Conservation (phyloP, 2,797 vertebrate genomes). For the Anguilla marmorata region DNA sequence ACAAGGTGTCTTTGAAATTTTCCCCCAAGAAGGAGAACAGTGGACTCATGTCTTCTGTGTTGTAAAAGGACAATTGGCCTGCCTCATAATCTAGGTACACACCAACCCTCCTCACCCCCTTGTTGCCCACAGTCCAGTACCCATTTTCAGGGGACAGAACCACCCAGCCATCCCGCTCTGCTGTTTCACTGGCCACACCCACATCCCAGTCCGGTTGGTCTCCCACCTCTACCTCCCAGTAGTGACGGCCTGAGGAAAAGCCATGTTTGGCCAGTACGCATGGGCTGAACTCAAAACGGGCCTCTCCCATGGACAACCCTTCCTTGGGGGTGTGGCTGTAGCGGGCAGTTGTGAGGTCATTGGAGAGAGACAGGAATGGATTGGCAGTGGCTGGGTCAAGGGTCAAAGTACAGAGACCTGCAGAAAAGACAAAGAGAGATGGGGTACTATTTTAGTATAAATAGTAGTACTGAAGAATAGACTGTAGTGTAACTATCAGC, state of each 20-base stretch:
- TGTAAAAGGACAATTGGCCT: constrained; percentile 43
- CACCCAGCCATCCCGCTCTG: constrained; percentile 39
- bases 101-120: constrained; percentile 25
- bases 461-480: not conserved
- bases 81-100: constrained; percentile 41
- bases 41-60: constrained; percentile 28
- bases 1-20: constrained; percentile 29
- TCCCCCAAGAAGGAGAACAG: constrained; percentile 30
- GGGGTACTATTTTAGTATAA: not conserved
- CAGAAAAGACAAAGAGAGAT: not conserved
- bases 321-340: constrained; percentile 37
- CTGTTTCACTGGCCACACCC: constrained; percentile 31
- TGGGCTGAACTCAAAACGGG: constrained; percentile 35
- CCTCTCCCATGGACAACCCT: not conserved
- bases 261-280: constrained; percentile 32
- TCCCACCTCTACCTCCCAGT: constrained; percentile 43
- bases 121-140: constrained; percentile 38
- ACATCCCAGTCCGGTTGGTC: constrained; percentile 38
- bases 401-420: constrained; percentile 33
- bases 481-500: not conserved
- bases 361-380: constrained; percentile 35
- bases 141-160: constrained; percentile 34
- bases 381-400: constrained; percentile 38
- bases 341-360: constrained; percentile 28
- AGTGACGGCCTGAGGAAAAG: constrained; percentile 31